Base-by-base conservation (phyloP, 2,113 vertebrate genomes). In the Spheniscus mendiculus region DNA sequence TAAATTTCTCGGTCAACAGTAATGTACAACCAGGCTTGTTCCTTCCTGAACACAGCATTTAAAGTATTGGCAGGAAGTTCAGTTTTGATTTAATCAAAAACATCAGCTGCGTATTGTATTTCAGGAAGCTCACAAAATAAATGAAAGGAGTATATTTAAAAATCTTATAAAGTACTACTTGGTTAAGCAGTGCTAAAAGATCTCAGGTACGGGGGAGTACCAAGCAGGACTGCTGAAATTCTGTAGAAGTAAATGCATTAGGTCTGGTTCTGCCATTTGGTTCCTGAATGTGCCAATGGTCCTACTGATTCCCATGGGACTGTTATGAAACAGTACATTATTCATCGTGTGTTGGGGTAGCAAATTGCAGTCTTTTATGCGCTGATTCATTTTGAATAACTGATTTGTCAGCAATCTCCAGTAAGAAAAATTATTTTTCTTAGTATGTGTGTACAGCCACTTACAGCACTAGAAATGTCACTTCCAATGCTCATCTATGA, bases 81-180 rank as follows among this genome's bases (percentile, higher is more conserved):
- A 56, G 23, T 45, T 67, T 49, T 86, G 49, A 63, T 90, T 63
- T 79, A 44, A 77, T 72, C 2, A 53, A 84, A 79, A 88, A 18
- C 9, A 67, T 40, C 32, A 72, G 12, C 32, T 90, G 44, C 1
- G 22, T 61, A 83, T 45, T 66, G 30, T 49, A 27, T 90, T 90
- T 90, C 66, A 66, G 30, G 47, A 91, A 90, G 40, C 42, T 94
- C 40, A 82, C 26, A 87, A 84, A 89, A 76, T 61, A 89, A 91
- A 86, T 40, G 3, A 52, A 94, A 67, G 15, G 0, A 34, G 3
- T 42, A 6, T 45, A 90, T 62, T 59, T 70, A 4, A 90, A 90
- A 90, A 53, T 77, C 25, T 80, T 81, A 42, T 1, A 7, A 49
- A 69, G 11, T 83, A 50, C 22, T 85, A 18, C 27, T 42, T 42